phyloP scores from a whole-genome alignment of 2,113 vertebrate species.

The Gorsachius goisagi region DNA sequence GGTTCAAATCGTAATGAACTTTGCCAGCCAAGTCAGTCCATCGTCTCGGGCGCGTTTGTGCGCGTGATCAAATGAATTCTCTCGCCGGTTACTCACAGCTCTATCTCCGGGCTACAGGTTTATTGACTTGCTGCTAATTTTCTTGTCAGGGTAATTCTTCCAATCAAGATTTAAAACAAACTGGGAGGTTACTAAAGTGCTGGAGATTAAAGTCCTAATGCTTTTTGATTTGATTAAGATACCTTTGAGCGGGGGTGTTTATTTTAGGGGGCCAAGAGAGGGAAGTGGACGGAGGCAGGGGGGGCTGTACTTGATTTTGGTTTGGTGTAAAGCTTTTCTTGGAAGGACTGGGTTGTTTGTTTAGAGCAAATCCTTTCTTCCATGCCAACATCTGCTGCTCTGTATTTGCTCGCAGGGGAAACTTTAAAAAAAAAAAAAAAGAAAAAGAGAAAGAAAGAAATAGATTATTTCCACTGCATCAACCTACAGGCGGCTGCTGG shows the following conservation, averaged over 20 bases:
- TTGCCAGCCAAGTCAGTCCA: conserved; percentile 28
- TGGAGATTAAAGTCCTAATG: conserved; percentile 43
- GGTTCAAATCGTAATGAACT: conserved; percentile 65
- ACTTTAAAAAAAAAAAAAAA: neutral
- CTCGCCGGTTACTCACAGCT: conserved; percentile 25
- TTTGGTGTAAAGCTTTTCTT: conserved; percentile 1
- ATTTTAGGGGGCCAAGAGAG: neutral
- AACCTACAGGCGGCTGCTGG: conserved; percentile 62
- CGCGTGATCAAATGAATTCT: neutral
- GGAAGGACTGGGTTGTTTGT: conserved; percentile 57
- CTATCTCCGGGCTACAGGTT: conserved; percentile 59
- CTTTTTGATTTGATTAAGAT: conserved; percentile 61
- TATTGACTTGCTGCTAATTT: conserved; percentile 77
- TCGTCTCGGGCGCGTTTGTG: neutral
- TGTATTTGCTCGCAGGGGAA: conserved; percentile 59
- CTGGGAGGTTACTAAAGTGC: conserved; percentile 61
- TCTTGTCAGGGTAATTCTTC: conserved; percentile 75
- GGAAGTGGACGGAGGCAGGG: neutral
- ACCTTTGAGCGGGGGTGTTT: neutral
- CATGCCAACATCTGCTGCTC: conserved; percentile 48
- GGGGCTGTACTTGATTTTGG: neutral
- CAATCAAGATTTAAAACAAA: conserved; percentile 78
- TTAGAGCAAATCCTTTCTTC: conserved; percentile 44
- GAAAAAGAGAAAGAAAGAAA: conserved; percentile 17
- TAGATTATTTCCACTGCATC: conserved; percentile 67